Conservation (phyloP, 35 echinoderm and acorn worm species). For the Heliocidaris tuberculata region DNA sequence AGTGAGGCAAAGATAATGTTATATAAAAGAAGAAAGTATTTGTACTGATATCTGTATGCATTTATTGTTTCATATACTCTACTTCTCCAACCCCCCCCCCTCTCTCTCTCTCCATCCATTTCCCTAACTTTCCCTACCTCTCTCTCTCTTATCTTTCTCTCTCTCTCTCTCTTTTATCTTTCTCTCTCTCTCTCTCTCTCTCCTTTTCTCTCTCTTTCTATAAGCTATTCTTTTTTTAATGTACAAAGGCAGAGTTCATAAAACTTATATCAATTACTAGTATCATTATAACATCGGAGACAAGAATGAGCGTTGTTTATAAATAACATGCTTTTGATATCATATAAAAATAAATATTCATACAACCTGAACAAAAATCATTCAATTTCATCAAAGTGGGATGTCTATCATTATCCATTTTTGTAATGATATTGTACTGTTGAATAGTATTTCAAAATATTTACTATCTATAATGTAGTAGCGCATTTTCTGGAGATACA, state of each 20-base stretch:
- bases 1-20: neutral
- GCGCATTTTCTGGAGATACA: too few species aligned
- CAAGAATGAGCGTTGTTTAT: neutral
- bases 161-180: neutral
- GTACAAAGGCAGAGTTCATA: neutral
- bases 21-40: neutral
- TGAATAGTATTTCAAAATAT: too few species aligned
- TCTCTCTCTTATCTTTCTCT: too few species aligned
- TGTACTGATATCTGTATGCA: neutral
- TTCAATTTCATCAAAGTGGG: too few species aligned
- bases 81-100: neutral
- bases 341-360: too few species aligned
- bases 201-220: neutral
- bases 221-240: neutral
- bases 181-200: neutral
- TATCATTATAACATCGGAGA: neutral
- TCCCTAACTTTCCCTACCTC: neutral
- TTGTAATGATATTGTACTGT: too few species aligned
- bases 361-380: too few species aligned
- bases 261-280: too few species aligned
- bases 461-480: too few species aligned
- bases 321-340: neutral
- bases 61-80: neutral
- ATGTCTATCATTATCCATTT: too few species aligned
- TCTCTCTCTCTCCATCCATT: neutral